Base-by-base conservation (phyloP, 2,888 invertebrate genomes). In the Drosophila paucipuncta region DNA sequence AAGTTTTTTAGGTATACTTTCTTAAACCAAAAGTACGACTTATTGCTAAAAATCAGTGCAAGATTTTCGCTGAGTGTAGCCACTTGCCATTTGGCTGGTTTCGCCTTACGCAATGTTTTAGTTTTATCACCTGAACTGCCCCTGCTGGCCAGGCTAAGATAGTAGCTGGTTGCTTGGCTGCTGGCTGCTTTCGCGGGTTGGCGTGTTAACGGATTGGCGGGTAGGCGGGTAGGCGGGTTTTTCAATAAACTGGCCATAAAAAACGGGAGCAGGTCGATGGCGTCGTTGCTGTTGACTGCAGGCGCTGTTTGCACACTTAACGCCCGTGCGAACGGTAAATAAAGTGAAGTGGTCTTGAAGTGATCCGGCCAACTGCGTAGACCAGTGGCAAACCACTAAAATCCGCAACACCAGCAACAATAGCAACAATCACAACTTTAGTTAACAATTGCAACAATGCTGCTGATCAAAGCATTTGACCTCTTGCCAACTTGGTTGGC, bases 331-430 rank as follows among this genome's bases (percentile, higher is more conserved):
- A 81, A 66, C 81, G 69, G 83, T 85, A 85, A 87, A 85, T 85
- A 85, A 85, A 74, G 85, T 87, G 78, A 83, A 87, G 87, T 87
- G 87, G 88, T 76, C 78, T 85, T 82, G 80, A 87, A 84, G 85
- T 78, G 85, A 82, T 75, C 71, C 59, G 65, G 67, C 69, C 54
- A 64, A 69, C 69, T 73, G 53, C 59, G 28, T 52, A 65, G 67
- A 58, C 41, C 22, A 22, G 33, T 35, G 43, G 66, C 53, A 63
- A 30, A 61, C 65, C 64, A 33, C 64, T 37, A 64, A 62, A 62
- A 68, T 28, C 50, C 66, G 28, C 62, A n/a, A 10, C 61, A 66
- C 6, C 62, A 57, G 7, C 62, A 53, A 18, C 64, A 73, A 33
- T 60, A 50, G 7, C 62, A 53, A 18, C 61, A 73, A 33, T 58